Percentiles rank a stretch among this genome's conserved stretches.
Conservation (phyloP, 2,113 vertebrate species). For the Felis chaus region DNA sequence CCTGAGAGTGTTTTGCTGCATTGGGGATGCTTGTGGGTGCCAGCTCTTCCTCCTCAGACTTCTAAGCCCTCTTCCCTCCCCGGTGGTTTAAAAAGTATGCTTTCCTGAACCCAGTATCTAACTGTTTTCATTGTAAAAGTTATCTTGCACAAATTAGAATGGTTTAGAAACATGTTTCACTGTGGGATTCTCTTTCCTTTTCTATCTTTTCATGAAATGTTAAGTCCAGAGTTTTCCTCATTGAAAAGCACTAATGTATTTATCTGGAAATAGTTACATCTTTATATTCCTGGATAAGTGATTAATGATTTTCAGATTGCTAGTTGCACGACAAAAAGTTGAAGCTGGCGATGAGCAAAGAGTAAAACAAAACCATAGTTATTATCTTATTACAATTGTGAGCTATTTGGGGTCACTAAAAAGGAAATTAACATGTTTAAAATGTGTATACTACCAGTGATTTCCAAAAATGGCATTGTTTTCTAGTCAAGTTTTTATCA, state of each 20-base stretch:
- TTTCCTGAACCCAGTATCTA: background rate
- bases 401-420: background rate
- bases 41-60: background rate
- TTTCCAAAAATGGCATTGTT: conserved; percentile 6
- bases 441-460: background rate
- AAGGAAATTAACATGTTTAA: conserved; percentile 17
- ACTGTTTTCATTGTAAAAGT: background rate
- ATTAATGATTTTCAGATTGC: conserved; percentile 7
- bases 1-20: background rate
- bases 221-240: conserved; percentile 9
- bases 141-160: background rate
- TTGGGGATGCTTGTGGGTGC: rapidly evolving
- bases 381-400: background rate
- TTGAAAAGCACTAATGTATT: background rate
- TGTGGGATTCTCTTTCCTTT: background rate
- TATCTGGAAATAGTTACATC: background rate
- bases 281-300: background rate
- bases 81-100: background rate
- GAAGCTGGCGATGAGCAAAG: background rate
- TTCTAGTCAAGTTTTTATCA: conserved; percentile 1
- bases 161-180: background rate
- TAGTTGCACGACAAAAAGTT: background rate
- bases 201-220: background rate
- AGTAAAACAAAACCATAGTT: background rate
- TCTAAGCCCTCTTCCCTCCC: background rate